These are phyloP conservation scores for Liopterus haemorrhoidalis DNA, from an alignment of 2,888 invertebrate genomes.

Conservation along the genomic window DNA sequence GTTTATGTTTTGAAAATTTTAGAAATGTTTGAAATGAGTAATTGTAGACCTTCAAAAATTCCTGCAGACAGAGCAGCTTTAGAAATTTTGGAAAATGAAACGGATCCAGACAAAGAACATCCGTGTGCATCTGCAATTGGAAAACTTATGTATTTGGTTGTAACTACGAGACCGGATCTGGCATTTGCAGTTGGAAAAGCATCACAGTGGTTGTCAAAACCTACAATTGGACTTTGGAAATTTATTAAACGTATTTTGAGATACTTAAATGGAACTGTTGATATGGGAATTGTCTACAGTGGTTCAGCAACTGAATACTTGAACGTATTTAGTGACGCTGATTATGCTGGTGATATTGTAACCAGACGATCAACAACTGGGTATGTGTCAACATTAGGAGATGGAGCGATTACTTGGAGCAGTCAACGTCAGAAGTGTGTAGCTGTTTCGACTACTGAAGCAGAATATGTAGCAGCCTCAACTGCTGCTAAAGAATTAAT, in stretches of 20 bases:
- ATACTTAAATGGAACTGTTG: constrained; percentile 3
- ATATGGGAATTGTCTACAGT: constrained; percentile 7
- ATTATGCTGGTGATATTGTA: constrained; percentile 21
- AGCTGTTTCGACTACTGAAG: constrained; percentile 32
- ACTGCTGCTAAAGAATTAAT: constrained; percentile 32
- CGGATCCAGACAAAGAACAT: too few relatives aligned
- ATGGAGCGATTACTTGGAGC: constrained; percentile 31
- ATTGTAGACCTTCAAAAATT: too few relatives aligned
- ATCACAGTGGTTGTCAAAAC: constrained; percentile 7
- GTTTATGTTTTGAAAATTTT: too few relatives aligned
- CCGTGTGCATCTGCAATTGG: too few relatives aligned
- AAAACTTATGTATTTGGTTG: too few relatives aligned
- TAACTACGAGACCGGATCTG: constrained; percentile 1
- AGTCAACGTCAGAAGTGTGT: constrained; percentile 34
- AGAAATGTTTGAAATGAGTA: too few relatives aligned
- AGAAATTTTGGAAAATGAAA: too few relatives aligned
- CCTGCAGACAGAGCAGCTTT: too few relatives aligned
- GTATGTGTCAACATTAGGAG: constrained; percentile 25
- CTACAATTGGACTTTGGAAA: constrained; percentile 1
- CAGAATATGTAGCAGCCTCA: constrained; percentile 34
- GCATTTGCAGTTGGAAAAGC: constrained; percentile 12
- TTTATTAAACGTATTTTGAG: constrained; percentile 6
- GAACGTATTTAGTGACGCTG: constrained; percentile 23
- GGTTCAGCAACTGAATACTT: constrained; percentile 8
- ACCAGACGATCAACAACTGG: constrained; percentile 13